A percentile compares a stretch with the other conserved stretches of the same genome.
phyloP scores from a whole-genome alignment of 30 jellyfish, hydroid and myxozoan genomes.

The Cassiopea andromeda region DNA sequence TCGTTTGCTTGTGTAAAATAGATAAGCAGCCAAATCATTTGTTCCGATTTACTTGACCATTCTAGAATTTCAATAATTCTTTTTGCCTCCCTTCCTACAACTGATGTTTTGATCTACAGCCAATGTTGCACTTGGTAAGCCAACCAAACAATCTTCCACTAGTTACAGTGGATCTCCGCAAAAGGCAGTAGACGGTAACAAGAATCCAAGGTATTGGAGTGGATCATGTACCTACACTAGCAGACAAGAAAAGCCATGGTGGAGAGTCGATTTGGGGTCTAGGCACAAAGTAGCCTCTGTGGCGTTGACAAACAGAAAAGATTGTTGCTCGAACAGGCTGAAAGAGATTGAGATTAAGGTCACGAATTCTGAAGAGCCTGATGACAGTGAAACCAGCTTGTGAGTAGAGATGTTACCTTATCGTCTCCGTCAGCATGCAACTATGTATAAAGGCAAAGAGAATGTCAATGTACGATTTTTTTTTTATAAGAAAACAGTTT shows the following conservation, averaged over 20 bases:
- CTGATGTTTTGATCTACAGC: too few relatives aligned
- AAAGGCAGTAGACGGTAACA: constrained; percentile 70
- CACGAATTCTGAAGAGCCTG: constrained; percentile 22
- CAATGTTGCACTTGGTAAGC: constrained; percentile 58
- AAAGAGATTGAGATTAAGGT: constrained; percentile 53
- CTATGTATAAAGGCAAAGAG: too few relatives aligned
- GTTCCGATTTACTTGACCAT: too few relatives aligned
- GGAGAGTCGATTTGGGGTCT: constrained; percentile 62
- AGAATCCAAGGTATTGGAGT: constrained; percentile 33
- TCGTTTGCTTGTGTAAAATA: too few relatives aligned
- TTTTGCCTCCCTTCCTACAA: too few relatives aligned
- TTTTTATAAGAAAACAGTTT: too few relatives aligned
- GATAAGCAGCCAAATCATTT: too few relatives aligned
- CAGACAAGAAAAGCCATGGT: constrained; percentile 56
- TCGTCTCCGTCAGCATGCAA: too few relatives aligned
- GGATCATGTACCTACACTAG: constrained; percentile 58
- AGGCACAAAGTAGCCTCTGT: constrained; percentile 32
- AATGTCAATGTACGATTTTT: too few relatives aligned
- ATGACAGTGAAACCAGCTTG: constrained; percentile 16
- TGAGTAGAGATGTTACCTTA: constrained; percentile 1
- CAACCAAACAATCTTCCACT: constrained; percentile 55
- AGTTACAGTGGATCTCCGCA: constrained; percentile 36
- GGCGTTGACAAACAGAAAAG: constrained; percentile 52
- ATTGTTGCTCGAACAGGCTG: constrained; percentile 54
- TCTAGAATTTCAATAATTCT: too few relatives aligned